These are phyloP conservation scores for Monomorium pharaonis DNA, from an alignment of 1,140 invertebrate species.

Conservation along the genomic window DNA sequence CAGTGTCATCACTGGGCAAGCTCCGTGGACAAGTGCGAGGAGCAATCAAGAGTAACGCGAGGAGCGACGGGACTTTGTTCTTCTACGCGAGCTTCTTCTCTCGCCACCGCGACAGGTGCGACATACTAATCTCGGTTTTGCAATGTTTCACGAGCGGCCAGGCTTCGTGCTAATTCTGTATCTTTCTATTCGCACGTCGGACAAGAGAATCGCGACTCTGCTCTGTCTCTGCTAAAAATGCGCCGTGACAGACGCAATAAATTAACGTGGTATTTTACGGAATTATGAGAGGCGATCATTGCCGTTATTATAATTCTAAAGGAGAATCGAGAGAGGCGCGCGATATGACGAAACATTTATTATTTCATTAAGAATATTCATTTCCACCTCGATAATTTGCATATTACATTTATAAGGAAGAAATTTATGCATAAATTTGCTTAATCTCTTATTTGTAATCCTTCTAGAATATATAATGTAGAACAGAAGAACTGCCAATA, in stretches of 20 bases:
- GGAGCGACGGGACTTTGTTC: constrained; percentile 40
- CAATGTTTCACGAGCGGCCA: constrained; percentile 47
- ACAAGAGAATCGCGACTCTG: constrained; percentile 21
- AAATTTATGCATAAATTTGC: not conserved
- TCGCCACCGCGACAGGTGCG: constrained; percentile 51
- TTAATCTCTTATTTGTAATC: not conserved
- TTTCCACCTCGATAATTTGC: not conserved
- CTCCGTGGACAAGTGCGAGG: not conserved
- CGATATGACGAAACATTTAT: not conserved
- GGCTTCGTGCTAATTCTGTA: constrained; percentile 55
- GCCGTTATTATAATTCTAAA: not conserved
- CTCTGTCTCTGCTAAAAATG: constrained; percentile 20
- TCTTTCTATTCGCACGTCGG: constrained; percentile 20
- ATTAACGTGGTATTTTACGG: constrained; percentile 11
- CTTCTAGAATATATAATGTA: not conserved
- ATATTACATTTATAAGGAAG: not conserved
- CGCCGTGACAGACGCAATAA: not conserved
- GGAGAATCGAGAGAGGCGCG: not conserved
- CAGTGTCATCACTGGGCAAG: constrained; percentile 12
- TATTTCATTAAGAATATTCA: not conserved
- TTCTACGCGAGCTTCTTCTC: constrained; percentile 34
- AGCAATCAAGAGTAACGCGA: constrained; percentile 33
- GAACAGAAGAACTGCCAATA: not conserved
- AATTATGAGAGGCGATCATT: not conserved
- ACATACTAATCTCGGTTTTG: constrained; percentile 55